Base-by-base conservation (phyloP, 1,140 invertebrate species). In the Caenorhabditis remanei region DNA sequence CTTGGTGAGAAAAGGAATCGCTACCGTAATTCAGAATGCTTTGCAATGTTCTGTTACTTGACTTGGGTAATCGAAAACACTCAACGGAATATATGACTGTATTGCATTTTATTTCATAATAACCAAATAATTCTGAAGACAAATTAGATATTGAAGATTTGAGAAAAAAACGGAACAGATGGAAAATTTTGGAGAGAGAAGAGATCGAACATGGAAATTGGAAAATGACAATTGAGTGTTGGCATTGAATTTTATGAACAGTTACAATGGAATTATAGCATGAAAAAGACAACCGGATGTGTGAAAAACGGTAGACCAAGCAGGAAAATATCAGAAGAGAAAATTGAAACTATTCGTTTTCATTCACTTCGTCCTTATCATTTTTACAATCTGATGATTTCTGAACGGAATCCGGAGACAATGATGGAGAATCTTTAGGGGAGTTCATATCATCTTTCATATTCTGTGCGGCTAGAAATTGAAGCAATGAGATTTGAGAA, bases 31-130 rank as follows among this genome's bases (percentile, higher is more conserved):
- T 79, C 13, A 13, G 71, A 79, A 79, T 46, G 67, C 40, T 75
- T 75, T 46, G 67, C 67, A 75, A 75, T 79, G 46, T 79, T 79
- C 71, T 50, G 71, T 79, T 79, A 79, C n/a, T 53, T 53, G 46
- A 32, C 21, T 4, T 63, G 8, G 21, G 61, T 24, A 14, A 79
- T 19, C 24, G 46, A 79, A 79, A 79, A 50, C 71, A 79, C 71
- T 79, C 46, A 79, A 50, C 65, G 43, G 65, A 58, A 9, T 63
- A 40, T 63, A 9, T 50, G 46, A 24, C 21, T 79, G 71, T 79
- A 79, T 79, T 79, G 71, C 71, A 79, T 50, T 79, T 79, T 71
- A 79, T 79, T 79, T 79, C 14, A 79, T 79, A 79, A 79, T 79
- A 79, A 79, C 71, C 46, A 79, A 24, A n/a, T 4, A 13, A n/a